These are phyloP conservation scores for Theonella swinhoei DNA, from an alignment of 37 sponge, comb jelly and placozoan species.

Conservation along the genomic window DNA sequence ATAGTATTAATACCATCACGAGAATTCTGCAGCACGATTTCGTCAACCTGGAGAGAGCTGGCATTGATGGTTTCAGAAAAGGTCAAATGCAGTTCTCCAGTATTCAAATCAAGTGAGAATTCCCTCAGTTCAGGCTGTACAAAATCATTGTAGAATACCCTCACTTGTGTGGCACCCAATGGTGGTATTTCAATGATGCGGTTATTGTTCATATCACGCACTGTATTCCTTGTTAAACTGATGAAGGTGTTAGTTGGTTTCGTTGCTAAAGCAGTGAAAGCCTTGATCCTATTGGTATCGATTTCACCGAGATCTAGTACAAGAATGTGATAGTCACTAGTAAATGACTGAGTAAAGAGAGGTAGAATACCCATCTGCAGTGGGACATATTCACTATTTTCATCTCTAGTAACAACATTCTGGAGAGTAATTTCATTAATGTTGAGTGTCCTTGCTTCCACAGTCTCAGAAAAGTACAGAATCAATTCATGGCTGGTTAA, in stretches of 20 bases:
- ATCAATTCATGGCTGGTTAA: constrained; percentile 63
- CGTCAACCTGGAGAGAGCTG: constrained; percentile 54
- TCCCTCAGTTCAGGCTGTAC: constrained; percentile 57
- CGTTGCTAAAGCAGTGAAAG: constrained; percentile 76
- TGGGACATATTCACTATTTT: constrained; percentile 20
- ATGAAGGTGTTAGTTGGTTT: constrained; percentile 72
- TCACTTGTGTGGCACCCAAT: constrained; percentile 45
- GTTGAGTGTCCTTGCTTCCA: constrained; percentile 64
- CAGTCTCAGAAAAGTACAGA: constrained; percentile 91
- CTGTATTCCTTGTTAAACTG: constrained; percentile 39
- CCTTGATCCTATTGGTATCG: constrained; percentile 84
- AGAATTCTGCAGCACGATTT: constrained; percentile 48
- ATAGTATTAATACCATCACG: constrained; percentile 1
- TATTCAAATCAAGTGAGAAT: constrained; percentile 71
- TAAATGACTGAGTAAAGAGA: not conserved
- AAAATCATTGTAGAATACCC: constrained; percentile 42
- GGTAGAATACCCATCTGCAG: constrained; percentile 62
- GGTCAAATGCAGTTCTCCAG: constrained; percentile 57
- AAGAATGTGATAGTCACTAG: constrained; percentile 70
- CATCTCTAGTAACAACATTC: constrained; percentile 32
- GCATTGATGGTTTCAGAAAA: constrained; percentile 85
- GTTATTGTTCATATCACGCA: constrained; percentile 84
- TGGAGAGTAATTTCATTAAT: constrained; percentile 78
- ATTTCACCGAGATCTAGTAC: constrained; percentile 65
- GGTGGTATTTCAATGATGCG: constrained; percentile 52